Evolutionary conservation across 2,888 invertebrate species (phyloP).

Genomic region (Oscheius sp.): DNA sequence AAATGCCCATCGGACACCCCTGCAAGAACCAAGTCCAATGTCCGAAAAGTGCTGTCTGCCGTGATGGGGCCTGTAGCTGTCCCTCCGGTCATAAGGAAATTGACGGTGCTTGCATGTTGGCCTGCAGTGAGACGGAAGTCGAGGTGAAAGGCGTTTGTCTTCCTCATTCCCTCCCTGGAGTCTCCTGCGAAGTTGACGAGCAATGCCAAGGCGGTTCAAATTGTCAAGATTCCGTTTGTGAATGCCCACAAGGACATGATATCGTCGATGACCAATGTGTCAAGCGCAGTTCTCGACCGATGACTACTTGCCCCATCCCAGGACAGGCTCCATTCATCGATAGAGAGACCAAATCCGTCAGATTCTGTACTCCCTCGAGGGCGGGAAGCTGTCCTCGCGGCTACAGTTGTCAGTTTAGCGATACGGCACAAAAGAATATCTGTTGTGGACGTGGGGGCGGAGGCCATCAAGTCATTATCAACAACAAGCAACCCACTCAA

Average conservation of each 20-base stretch:
- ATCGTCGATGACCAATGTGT: conserved; percentile 55
- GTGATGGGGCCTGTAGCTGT: conserved; percentile 63
- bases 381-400: conserved; percentile 51
- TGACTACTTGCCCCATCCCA: conserved; percentile 63
- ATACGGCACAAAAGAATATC: conserved; percentile 61
- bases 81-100: conserved; percentile 57
- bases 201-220: conserved; percentile 60
- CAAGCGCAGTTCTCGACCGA: conserved; percentile 53
- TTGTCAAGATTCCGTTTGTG: conserved; percentile 55
- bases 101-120: conserved; percentile 54
- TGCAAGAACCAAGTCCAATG: conserved; percentile 65
- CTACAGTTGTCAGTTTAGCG: conserved; percentile 66
- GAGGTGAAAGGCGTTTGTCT: conserved; percentile 61
- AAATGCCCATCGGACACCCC: conserved; percentile 54
- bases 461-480: neutral
- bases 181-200: conserved; percentile 57
- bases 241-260: conserved; percentile 61
- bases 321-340: conserved; percentile 65
- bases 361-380: conserved; percentile 59
- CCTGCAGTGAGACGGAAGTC: conserved; percentile 57
- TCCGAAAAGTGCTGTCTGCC: conserved; percentile 57
- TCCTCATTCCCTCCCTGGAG: conserved; percentile 51
- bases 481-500: neutral
- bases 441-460: conserved; percentile 59
- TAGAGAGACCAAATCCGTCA: conserved; percentile 52